Conservation (phyloP, 23 tunicate genomes). For the Clavelina lepadiformis region DNA sequence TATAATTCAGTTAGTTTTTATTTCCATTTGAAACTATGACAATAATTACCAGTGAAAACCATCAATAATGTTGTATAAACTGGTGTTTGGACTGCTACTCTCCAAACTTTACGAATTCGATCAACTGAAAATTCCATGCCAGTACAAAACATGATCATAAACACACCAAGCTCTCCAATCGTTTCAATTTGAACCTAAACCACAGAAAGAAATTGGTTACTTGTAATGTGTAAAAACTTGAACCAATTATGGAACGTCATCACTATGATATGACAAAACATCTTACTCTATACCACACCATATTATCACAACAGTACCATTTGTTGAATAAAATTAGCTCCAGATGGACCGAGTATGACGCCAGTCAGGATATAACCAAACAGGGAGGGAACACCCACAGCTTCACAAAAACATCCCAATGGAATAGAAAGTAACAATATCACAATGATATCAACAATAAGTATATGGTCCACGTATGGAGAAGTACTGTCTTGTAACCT, state of each 20-base stretch:
- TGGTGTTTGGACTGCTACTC: constrained; percentile 63
- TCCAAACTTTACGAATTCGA: constrained; percentile 68
- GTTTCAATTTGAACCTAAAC: constrained; percentile 75
- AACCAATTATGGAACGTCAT: no score
- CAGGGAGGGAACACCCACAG: constrained; percentile 56
- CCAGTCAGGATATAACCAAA: constrained; percentile 89
- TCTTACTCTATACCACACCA: no score
- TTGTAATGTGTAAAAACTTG: no score
- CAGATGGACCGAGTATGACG: constrained; percentile 69
- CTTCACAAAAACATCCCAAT: constrained; percentile 52
- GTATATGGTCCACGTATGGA: constrained; percentile 72
- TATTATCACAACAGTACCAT: no score
- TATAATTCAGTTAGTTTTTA: no score
- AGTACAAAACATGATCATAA: constrained; percentile 88
- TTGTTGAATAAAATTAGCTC: constrained; percentile 63
- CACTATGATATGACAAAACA: not conserved
- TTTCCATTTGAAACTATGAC: no score
- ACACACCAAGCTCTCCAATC: constrained; percentile 83
- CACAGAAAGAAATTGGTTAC: not conserved
- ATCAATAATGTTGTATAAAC: constrained; percentile 31
- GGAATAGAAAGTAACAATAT: constrained; percentile 47
- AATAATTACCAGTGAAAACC: constrained; percentile 58
- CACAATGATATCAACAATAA: constrained; percentile 64
- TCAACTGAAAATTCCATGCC: constrained; percentile 86
- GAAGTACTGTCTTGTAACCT: constrained; percentile 75